Evolutionary conservation across 1,140 invertebrate species (phyloP).

Genomic region (Pantala flavescens): DNA sequence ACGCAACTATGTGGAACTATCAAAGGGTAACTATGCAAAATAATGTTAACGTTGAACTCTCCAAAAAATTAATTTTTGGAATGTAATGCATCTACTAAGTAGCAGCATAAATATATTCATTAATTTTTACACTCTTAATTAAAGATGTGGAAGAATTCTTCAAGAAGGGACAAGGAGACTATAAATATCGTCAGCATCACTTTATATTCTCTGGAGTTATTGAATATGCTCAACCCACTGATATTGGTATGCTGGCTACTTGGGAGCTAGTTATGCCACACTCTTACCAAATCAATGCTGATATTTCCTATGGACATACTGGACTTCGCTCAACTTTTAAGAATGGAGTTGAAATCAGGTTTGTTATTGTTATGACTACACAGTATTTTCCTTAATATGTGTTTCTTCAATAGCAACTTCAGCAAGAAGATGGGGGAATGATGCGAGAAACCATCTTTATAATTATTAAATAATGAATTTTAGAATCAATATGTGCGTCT

Average conservation of each 20-base stretch:
- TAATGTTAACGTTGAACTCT: too few relatives aligned
- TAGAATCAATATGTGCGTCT: background rate
- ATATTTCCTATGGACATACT: background rate
- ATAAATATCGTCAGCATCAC: background rate
- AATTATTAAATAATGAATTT: too few relatives aligned
- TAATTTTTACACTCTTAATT: too few relatives aligned
- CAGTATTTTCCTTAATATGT: background rate
- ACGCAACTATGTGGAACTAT: background rate
- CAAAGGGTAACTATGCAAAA: background rate
- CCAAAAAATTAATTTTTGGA: too few relatives aligned
- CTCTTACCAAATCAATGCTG: background rate
- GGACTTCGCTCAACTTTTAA: background rate
- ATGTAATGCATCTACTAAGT: too few relatives aligned
- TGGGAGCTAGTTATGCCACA: background rate
- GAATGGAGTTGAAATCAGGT: background rate
- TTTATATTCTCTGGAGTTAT: background rate
- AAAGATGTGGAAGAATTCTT: too few relatives aligned
- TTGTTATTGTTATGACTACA: background rate
- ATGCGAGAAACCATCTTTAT: too few relatives aligned
- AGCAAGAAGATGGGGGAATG: too few relatives aligned
- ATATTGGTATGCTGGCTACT: background rate
- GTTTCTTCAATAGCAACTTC: too few relatives aligned
- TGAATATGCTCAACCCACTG: background rate
- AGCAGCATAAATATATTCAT: too few relatives aligned
- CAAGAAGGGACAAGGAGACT: background rate